Percentiles rank a stretch among this genome's conserved stretches.
Evolutionary conservation across 1,140 invertebrate genomes (phyloP).

Genomic region (Mycetomoellerius zeteki): DNA sequence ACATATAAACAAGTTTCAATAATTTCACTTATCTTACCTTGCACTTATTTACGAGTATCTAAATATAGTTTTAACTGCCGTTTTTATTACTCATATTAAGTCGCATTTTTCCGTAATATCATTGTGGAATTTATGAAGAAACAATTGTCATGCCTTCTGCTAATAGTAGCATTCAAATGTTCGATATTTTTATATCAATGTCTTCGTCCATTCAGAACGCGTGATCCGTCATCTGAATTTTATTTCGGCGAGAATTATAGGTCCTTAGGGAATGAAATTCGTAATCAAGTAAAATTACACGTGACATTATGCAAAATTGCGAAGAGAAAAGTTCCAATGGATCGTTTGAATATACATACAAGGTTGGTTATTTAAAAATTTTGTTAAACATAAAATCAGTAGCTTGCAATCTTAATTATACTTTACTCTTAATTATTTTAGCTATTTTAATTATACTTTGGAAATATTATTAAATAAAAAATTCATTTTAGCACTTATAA

Average conservation of each 20-base stretch:
- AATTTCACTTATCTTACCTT: no score
- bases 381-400: background rate
- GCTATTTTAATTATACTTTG: background rate
- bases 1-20: no score
- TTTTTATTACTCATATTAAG: background rate
- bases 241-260: slow-evolving; percentile 35
- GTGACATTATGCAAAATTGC: slow-evolving; percentile 50
- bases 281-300: background rate
- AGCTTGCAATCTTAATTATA: no score
- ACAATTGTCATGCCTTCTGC: background rate
- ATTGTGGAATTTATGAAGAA: no score
- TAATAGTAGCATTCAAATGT: slow-evolving; percentile 58
- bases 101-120: no score
- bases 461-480: background rate
- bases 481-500: background rate
- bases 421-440: no score
- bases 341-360: slow-evolving; percentile 60
- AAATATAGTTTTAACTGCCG: background rate
- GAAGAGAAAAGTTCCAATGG: slow-evolving; percentile 20
- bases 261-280: background rate
- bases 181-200: slow-evolving; percentile 33
- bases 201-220: slow-evolving; percentile 10
- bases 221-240: background rate
- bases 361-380: slow-evolving; percentile 58
- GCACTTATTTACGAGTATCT: no score